Evolutionary conservation across 2,797 vertebrate species (phyloP), one percentile per base, ranked within the genome.

Genomic region (Mus minutoides): DNA sequence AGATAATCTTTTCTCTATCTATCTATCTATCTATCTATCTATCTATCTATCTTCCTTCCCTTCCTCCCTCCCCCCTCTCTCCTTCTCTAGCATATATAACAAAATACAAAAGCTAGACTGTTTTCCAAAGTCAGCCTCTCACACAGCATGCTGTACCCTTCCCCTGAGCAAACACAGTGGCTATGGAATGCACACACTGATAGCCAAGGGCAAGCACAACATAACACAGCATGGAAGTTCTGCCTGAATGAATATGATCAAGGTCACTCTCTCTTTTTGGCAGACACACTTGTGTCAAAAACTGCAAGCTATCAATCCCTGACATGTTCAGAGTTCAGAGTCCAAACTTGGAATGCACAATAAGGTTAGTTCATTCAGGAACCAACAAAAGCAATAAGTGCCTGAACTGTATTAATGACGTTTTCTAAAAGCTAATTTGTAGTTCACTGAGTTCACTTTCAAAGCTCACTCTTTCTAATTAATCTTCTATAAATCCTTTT

Each of bases 361-460:
- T 54, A 56, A 91, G 7, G 21, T 80, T 19, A 60, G 17, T 34
- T 90, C 14, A 86, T 86, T 6, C 0, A 60, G 22, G 31, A 94
- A 92, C 21, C 46, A 83, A 64, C 37, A 58, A 83, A 94, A 92
- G 62, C 40, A 79, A 75, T 7, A 83, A 24, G 29, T 49, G 62
- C 17, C 76, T 64, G 54, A 94, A 90, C 73, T 88, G 17, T 26
- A 31, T 77, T 89, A 43, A 43, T 71, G n/a, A 92, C 95, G 92
- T 92, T 76, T 83, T 49, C 71, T 88, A 13, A 90, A 92, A 91
- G n/a, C 29, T 56, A 91, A 79, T 83, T 94, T 37, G 14, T 24
- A 92, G 84, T 91, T 95, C 73, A 87, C 40, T 84, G 52, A 91
- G 75, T 88, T 85, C 46, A 76, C 67, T 83, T 93, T 96, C 79